Evolutionary conservation across 1,140 invertebrate species (phyloP).

Genomic region (Portunus trituberculatus): DNA sequence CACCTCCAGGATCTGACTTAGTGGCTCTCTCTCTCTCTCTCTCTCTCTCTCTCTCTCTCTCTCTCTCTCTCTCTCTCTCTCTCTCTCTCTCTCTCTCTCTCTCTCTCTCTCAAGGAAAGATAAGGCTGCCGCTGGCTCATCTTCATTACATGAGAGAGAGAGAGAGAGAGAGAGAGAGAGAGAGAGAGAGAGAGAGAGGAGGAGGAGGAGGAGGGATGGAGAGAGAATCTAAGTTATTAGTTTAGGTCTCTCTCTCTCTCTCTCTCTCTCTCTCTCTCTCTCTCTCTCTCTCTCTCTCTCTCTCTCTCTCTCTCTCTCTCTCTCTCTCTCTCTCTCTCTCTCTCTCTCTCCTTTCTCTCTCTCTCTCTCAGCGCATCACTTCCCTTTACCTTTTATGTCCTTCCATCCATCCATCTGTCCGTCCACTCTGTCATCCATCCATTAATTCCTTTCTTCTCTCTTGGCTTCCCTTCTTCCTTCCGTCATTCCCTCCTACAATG

Average conservation of each 20-base stretch:
- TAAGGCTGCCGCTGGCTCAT: too few relatives aligned
- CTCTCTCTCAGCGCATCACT: neutral
- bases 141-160: too few relatives aligned
- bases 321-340: neutral
- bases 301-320: slow-evolving; percentile 20
- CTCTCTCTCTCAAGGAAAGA: neutral
- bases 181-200: too few relatives aligned
- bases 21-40: too few relatives aligned
- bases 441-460: neutral
- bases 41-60: too few relatives aligned
- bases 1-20: neutral
- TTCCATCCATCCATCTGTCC: neutral
- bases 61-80: too few relatives aligned
- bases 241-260: neutral
- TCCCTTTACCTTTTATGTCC: neutral
- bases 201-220: too few relatives aligned
- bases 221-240: too few relatives aligned
- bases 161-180: too few relatives aligned
- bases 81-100: too few relatives aligned
- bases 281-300: slow-evolving; percentile 20
- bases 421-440: neutral
- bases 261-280: slow-evolving; percentile 20
- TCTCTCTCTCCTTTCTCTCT: neutral
- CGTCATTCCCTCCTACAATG: too few relatives aligned
- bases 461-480: neutral